phyloP scores from a whole-genome alignment of 2,797 vertebrate genomes.

The Iguana delicatissima region DNA sequence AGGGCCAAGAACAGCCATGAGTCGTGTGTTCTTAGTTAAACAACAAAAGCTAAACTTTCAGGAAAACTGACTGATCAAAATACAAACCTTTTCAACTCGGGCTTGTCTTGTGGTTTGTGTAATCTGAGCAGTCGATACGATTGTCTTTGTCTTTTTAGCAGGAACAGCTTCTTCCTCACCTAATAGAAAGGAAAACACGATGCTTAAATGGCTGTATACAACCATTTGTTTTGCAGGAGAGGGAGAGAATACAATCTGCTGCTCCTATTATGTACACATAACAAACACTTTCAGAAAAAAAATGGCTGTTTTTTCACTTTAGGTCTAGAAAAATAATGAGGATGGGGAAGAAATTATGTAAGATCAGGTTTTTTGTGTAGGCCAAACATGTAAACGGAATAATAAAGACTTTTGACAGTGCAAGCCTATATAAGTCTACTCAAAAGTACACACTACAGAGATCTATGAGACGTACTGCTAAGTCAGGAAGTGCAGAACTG shows the following conservation, averaged over 20 bases:
- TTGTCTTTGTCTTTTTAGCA: slow-evolving; percentile 94
- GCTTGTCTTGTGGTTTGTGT: slow-evolving; percentile 89
- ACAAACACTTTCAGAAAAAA: slow-evolving; percentile 11
- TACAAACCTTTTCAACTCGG: slow-evolving; percentile 89
- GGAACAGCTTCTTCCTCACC: slow-evolving; percentile 91
- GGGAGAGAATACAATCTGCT: not conserved
- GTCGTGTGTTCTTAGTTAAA: not conserved
- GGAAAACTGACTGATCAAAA: slow-evolving; percentile 48
- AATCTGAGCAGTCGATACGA: slow-evolving; percentile 93
- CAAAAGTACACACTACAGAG: not conserved
- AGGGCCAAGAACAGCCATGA: slow-evolving; percentile 43
- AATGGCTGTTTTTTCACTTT: slow-evolving; percentile 36
- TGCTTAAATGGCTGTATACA: slow-evolving; percentile 22
- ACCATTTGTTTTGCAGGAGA: not conserved
- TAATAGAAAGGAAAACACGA: slow-evolving; percentile 55
- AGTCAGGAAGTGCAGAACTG: not conserved
- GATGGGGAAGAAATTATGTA: slow-evolving; percentile 33
- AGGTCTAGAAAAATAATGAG: slow-evolving; percentile 3
- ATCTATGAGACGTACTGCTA: not conserved
- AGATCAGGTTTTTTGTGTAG: slow-evolving; percentile 36
- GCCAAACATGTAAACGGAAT: slow-evolving; percentile 21
- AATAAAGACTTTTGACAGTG: slow-evolving; percentile 6
- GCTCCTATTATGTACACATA: slow-evolving; percentile 24
- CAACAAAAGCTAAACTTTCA: not conserved
- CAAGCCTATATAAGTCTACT: not conserved